Percentiles rank a stretch among this genome's conserved stretches.
Evolutionary conservation across 2,888 invertebrate species (phyloP).

Genomic region (Hirtodrosophila confusa): DNA sequence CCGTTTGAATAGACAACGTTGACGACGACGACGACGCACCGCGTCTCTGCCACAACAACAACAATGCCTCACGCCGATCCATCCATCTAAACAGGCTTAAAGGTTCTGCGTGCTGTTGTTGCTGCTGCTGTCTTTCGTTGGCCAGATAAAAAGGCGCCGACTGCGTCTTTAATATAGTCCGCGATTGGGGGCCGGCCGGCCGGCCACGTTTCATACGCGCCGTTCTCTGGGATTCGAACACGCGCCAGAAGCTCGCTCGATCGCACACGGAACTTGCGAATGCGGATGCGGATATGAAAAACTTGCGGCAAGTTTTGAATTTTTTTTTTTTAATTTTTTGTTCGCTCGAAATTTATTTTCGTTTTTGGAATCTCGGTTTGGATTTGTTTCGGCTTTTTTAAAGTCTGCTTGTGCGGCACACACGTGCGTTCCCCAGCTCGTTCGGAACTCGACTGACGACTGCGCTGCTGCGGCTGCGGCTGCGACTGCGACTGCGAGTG

Average conservation of each 20-base stretch:
- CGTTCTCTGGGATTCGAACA: slow-evolving; percentile 11
- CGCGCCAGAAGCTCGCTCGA: slow-evolving; percentile 11
- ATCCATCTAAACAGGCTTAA: slow-evolving; percentile 73
- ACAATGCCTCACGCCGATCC: slow-evolving; percentile 66
- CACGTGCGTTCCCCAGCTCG: slow-evolving; percentile 79
- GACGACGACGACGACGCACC: slow-evolving; percentile 43
- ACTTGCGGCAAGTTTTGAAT: neutral
- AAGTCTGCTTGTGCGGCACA: slow-evolving; percentile 40
- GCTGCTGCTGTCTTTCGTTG: slow-evolving; percentile 1
- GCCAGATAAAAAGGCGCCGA: slow-evolving; percentile 70
- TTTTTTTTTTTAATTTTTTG: too few species aligned
- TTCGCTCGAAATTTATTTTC: slow-evolving; percentile 1
- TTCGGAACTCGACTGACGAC: slow-evolving; percentile 80
- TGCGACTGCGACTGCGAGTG: slow-evolving; percentile 13
- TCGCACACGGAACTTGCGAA: slow-evolving; percentile 29
- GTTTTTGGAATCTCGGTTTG: slow-evolving; percentile 16
- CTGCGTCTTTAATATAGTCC: slow-evolving; percentile 44
- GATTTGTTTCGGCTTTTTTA: slow-evolving; percentile 1
- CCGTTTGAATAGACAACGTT: slow-evolving; percentile 52
- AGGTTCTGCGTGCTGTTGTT: slow-evolving; percentile 27
- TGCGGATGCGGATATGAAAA: neutral
- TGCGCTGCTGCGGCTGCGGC: slow-evolving; percentile 4
- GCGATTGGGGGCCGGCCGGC: slow-evolving; percentile 70
- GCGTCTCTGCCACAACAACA: slow-evolving; percentile 52
- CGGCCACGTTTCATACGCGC: slow-evolving; percentile 62